phyloP scores from a whole-genome alignment of 2,797 vertebrate species.

The Harpagifer antarcticus region DNA sequence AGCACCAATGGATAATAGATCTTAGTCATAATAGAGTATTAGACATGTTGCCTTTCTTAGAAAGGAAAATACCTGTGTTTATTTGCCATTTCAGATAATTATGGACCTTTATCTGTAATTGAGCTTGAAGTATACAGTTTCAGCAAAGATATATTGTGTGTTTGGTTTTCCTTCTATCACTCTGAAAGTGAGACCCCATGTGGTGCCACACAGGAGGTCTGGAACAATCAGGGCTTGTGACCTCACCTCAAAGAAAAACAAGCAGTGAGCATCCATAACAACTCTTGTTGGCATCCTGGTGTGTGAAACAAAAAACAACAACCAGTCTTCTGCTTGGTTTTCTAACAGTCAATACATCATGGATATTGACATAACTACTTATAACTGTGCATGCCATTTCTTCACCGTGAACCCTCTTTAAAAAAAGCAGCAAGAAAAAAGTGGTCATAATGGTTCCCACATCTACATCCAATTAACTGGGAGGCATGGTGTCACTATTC shows the following conservation, averaged over 20 bases:
- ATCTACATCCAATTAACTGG: constrained; percentile 58
- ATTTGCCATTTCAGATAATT: constrained; percentile 36
- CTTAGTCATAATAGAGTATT: constrained; percentile 10
- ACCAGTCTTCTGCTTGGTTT: constrained; percentile 16
- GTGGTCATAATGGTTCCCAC: constrained; percentile 43
- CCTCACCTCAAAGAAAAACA: constrained; percentile 70
- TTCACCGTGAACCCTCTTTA: not conserved
- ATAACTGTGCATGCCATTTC: not conserved
- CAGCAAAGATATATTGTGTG: not conserved
- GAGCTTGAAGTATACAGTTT: constrained; percentile 15
- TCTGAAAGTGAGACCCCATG: constrained; percentile 51
- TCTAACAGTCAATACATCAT: constrained; percentile 5
- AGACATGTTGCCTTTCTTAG: constrained; percentile 29
- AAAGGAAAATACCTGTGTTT: constrained; percentile 40
- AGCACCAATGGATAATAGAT: constrained; percentile 4
- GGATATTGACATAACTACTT: constrained; percentile 9
- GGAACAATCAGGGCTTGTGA: constrained; percentile 66
- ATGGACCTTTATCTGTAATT: constrained; percentile 33
- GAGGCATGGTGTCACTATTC: constrained; percentile 63
- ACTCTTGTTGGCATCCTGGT: constrained; percentile 16
- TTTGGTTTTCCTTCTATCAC: not conserved
- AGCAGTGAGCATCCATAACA: constrained; percentile 52
- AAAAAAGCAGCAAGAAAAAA: not conserved
- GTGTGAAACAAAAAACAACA: constrained; percentile 35
- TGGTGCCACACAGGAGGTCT: constrained; percentile 56